phyloP scores from a whole-genome alignment of 1,140 invertebrate genomes.

The Drosophila melanica region DNA sequence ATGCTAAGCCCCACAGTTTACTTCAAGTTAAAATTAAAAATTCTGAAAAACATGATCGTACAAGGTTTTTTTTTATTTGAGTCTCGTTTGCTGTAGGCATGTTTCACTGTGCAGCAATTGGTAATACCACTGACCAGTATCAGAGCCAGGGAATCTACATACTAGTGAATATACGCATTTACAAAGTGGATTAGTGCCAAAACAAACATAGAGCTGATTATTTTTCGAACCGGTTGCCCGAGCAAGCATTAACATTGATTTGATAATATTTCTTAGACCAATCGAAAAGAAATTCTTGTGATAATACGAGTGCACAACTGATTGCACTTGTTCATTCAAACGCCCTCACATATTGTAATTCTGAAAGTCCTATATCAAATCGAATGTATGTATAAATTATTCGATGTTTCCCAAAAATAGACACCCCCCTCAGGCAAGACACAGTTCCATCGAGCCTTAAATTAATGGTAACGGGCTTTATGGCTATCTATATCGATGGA shows the following conservation, averaged over 20 bases:
- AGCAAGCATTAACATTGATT: neutral
- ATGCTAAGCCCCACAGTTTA: no score
- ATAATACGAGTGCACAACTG: slow-evolving; percentile 8
- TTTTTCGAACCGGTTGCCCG: neutral
- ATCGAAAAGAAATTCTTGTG: neutral
- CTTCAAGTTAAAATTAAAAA: no score
- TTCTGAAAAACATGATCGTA: no score
- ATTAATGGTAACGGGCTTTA: slow-evolving; percentile 1
- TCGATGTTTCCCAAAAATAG: neutral
- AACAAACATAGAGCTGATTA: neutral
- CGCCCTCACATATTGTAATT: neutral
- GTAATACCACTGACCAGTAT: no score
- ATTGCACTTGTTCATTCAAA: neutral
- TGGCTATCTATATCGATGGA: neutral
- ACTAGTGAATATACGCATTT: neutral
- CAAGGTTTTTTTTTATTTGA: no score
- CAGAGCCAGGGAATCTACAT: no score
- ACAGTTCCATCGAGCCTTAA: slow-evolving; percentile 8
- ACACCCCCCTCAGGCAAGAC: neutral
- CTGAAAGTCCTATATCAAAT: neutral
- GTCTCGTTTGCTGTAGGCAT: no score
- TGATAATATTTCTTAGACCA: slow-evolving; percentile 1
- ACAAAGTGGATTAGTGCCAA: neutral
- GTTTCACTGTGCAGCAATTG: no score
- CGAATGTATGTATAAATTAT: slow-evolving; percentile 12